Evolutionary conservation across 92 coral and sea anemone genomes (phyloP).

Genomic region (Phenganax subtilis): DNA sequence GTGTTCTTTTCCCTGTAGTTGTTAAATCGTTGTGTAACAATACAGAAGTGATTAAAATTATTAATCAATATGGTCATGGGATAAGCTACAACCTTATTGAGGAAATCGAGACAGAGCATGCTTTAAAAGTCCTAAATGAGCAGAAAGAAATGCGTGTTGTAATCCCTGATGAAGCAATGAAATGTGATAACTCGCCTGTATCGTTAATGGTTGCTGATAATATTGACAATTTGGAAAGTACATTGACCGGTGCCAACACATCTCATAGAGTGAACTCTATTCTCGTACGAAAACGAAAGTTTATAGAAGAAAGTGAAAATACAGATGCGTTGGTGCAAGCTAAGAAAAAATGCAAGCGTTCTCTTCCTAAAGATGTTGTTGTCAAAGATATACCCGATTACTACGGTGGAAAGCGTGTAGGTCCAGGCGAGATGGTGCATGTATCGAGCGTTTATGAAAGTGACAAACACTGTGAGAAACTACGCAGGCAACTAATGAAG

Average conservation of each 20-base stretch:
- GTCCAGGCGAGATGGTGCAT: conserved; percentile 15
- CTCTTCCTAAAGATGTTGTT: conserved; percentile 1
- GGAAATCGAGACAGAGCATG: conserved; percentile 46
- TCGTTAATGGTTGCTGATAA: conserved; percentile 13
- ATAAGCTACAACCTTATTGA: conserved; percentile 42
- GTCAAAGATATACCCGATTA: conserved; percentile 2
- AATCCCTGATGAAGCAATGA: conserved; percentile 27
- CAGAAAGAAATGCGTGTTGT: conserved; percentile 42
- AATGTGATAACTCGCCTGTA: not conserved
- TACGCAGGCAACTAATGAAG: conserved; percentile 7
- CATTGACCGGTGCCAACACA: not conserved
- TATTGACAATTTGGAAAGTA: conserved; percentile 19
- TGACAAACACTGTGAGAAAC: not conserved
- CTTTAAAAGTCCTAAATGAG: conserved; percentile 39
- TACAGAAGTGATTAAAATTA: conserved; percentile 45
- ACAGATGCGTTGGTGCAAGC: not conserved
- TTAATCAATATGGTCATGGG: conserved; percentile 42
- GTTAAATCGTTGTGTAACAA: conserved; percentile 46
- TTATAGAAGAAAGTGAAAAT: not conserved
- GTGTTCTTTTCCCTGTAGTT: conserved; percentile 35
- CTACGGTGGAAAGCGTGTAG: conserved; percentile 6
- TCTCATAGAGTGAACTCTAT: conserved; percentile 7
- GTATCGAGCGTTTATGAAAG: not conserved
- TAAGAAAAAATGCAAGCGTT: not conserved
- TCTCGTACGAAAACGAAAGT: conserved; percentile 1